These are phyloP conservation scores for Acanthornis magna DNA, from an alignment of 2,797 vertebrate species.

Conservation along the genomic window DNA sequence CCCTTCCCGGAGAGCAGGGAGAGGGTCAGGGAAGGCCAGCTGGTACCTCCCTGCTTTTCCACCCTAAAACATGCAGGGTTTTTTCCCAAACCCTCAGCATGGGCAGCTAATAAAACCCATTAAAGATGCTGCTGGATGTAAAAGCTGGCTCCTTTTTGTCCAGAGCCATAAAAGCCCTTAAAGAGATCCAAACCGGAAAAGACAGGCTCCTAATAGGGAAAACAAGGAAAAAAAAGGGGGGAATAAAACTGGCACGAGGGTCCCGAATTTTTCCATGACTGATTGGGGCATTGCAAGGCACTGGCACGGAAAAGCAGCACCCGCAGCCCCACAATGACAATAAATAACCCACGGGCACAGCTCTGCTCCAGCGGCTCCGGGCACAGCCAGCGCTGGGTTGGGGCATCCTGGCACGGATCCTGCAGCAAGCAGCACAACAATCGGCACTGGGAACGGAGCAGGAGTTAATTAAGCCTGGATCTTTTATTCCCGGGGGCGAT, in stretches of 20 bases:
- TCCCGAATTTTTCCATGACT: not conserved
- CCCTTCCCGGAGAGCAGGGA: not conserved
- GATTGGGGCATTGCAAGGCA: not conserved
- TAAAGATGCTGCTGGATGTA: not conserved
- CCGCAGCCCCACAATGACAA: not conserved
- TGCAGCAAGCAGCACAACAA: constrained; percentile 29
- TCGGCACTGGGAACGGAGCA: constrained; percentile 49
- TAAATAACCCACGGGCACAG: not conserved
- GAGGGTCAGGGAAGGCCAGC: not conserved
- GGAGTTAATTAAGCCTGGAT: constrained; percentile 72
- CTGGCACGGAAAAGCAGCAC: constrained; percentile 31
- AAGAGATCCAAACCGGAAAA: constrained; percentile 4
- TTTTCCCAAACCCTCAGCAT: not conserved
- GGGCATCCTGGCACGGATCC: constrained; percentile 57
- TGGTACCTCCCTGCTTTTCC: not conserved
- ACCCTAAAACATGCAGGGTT: not conserved
- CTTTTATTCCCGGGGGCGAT: constrained; percentile 71
- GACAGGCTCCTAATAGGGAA: not conserved
- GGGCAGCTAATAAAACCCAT: not conserved
- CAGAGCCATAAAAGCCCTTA: not conserved
- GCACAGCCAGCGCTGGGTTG: not conserved
- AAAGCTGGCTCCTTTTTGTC: not conserved
- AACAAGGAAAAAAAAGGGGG: not conserved
- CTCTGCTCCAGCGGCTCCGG: not conserved
- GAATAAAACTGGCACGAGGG: not conserved